These are phyloP conservation scores for Drosophila quinaria DNA, from an alignment of 2,888 invertebrate genomes.

Conservation along the genomic window DNA sequence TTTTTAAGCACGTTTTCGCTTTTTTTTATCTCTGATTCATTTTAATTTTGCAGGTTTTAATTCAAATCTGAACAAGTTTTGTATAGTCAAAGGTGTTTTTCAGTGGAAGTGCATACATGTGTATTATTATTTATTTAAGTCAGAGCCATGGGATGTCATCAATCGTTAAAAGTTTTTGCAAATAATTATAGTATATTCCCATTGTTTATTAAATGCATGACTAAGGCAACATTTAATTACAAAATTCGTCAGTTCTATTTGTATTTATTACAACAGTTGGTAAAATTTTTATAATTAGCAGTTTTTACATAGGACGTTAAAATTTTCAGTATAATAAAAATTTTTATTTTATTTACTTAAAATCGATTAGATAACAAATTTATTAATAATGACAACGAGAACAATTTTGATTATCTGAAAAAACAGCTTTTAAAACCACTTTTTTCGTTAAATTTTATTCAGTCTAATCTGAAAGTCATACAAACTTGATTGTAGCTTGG, in stretches of 20 bases:
- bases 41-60: conserved; percentile 24
- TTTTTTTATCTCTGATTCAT: conserved; percentile 40
- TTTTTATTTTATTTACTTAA: neutral
- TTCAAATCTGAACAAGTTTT: conserved; percentile 36
- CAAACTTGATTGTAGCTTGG: conserved; percentile 1
- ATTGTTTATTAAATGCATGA: conserved; percentile 11
- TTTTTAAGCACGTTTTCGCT: conserved; percentile 16
- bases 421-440: neutral
- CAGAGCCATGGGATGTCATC: conserved; percentile 18
- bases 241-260: conserved; percentile 2
- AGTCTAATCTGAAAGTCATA: neutral
- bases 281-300: conserved; percentile 1
- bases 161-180: conserved; percentile 17
- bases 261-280: neutral
- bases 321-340: neutral
- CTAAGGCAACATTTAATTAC: conserved; percentile 6
- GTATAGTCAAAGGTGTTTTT: conserved; percentile 11
- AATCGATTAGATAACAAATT: neutral
- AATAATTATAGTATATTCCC: conserved; percentile 19
- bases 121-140: neutral
- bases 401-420: neutral
- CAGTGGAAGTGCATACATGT: neutral
- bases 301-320: neutral
- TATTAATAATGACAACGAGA: neutral
- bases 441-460: neutral